Evolutionary conservation across 2,797 vertebrate species (phyloP).

Genomic region (Pempheris klunzingeri): DNA sequence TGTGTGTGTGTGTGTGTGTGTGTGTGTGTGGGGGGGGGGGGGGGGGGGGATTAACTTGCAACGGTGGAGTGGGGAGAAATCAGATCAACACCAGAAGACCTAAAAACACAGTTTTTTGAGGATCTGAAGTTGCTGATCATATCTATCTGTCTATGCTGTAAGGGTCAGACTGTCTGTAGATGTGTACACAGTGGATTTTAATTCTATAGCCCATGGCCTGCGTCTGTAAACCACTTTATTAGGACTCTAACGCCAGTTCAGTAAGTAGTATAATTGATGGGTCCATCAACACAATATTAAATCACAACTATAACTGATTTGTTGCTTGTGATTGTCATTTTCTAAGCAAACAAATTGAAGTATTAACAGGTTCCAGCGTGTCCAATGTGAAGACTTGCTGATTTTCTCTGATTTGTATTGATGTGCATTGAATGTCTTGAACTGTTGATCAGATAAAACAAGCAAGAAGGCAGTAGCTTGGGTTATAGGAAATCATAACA

Average conservation of each 20-base stretch:
- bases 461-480: background rate
- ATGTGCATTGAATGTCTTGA: background rate
- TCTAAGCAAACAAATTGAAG: background rate
- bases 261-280: background rate
- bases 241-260: background rate
- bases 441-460: background rate
- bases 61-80: background rate
- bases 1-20: too few relatives aligned
- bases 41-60: background rate
- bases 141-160: background rate
- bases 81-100: constrained; percentile 4
- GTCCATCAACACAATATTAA: background rate
- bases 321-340: background rate
- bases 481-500: background rate
- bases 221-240: background rate
- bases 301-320: background rate
- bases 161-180: too few relatives aligned
- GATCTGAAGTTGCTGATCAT: background rate
- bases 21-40: too few relatives aligned
- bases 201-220: too few relatives aligned
- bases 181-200: too few relatives aligned
- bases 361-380: background rate
- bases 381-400: background rate
- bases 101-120: background rate
- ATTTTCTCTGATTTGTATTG: background rate